These are phyloP conservation scores for Drosophila mauritiana DNA, from an alignment of 1,140 invertebrate genomes.

Conservation along the genomic window DNA sequence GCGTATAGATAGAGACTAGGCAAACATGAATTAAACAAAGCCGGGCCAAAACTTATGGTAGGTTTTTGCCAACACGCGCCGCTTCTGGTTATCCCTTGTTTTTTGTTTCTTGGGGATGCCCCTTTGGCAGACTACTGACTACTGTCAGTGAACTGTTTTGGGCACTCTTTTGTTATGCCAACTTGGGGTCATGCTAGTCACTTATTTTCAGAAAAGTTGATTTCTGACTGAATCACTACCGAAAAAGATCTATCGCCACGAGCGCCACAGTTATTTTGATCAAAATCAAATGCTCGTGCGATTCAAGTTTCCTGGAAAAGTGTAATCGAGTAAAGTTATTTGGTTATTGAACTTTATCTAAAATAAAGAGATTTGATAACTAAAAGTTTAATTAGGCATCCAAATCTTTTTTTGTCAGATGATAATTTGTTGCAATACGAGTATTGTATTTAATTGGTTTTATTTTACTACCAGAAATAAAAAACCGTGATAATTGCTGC, in stretches of 20 bases:
- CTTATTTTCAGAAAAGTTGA: conserved; percentile 10
- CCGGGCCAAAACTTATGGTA: conserved; percentile 3
- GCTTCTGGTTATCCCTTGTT: conserved; percentile 33
- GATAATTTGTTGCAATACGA: conserved; percentile 6
- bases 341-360: no score
- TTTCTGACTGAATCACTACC: conserved; percentile 23
- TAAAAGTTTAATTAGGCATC: not conserved
- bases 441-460: conserved; percentile 5
- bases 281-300: conserved; percentile 1
- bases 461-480: conserved; percentile 3
- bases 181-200: not conserved
- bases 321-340: not conserved
- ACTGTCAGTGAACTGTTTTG: conserved; percentile 40
- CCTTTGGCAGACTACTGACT: not conserved
- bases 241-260: conserved; percentile 8
- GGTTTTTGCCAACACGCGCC: conserved; percentile 57
- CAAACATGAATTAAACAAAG: conserved; percentile 69
- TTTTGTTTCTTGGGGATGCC: conserved; percentile 14
- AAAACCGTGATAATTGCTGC: conserved; percentile 7
- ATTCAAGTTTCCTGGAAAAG: conserved; percentile 7
- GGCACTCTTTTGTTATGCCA: conserved; percentile 14
- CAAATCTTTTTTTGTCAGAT: conserved; percentile 15
- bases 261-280: conserved; percentile 17
- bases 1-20: conserved; percentile 48
- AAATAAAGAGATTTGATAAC: not conserved